These are phyloP conservation scores for Plagiodera versicolora DNA, from an alignment of 2,888 invertebrate genomes.

Conservation along the genomic window DNA sequence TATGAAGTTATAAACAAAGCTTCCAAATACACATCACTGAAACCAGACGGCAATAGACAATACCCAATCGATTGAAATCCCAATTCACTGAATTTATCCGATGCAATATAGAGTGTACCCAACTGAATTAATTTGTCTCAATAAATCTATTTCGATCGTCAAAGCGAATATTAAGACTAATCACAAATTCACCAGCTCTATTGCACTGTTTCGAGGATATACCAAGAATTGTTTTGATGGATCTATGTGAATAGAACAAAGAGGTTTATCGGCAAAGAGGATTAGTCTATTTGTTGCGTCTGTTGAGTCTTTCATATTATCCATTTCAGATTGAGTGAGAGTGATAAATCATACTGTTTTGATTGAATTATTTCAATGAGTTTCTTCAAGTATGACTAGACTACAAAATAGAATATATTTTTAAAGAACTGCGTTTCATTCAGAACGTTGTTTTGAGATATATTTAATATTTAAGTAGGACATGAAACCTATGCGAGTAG, in stretches of 20 bases:
- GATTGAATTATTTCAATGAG: background rate
- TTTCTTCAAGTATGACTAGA: background rate
- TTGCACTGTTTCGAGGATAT: constrained; percentile 12
- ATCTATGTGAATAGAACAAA: background rate
- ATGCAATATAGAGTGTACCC: background rate
- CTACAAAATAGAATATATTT: no score
- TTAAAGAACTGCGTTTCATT: no score
- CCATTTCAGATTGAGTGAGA: no score
- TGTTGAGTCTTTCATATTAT: no score
- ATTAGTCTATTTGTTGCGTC: background rate
- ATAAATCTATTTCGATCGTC: constrained; percentile 17
- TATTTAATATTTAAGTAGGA: no score
- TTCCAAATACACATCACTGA: no score
- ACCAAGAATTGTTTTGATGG: background rate
- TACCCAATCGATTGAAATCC: background rate
- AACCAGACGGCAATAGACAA: background rate
- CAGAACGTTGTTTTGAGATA: background rate
- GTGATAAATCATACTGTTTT: no score
- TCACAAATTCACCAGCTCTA: constrained; percentile 15
- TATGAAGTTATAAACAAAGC: no score
- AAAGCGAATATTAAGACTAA: constrained; percentile 20
- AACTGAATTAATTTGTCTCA: constrained; percentile 2
- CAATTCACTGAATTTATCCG: background rate
- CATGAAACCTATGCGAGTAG: background rate
- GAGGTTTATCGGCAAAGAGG: background rate